Percentiles rank a stretch among this genome's conserved stretches.
phyloP scores from a whole-genome alignment of 2,113 vertebrate genomes.

The Trematomus loennbergii region DNA sequence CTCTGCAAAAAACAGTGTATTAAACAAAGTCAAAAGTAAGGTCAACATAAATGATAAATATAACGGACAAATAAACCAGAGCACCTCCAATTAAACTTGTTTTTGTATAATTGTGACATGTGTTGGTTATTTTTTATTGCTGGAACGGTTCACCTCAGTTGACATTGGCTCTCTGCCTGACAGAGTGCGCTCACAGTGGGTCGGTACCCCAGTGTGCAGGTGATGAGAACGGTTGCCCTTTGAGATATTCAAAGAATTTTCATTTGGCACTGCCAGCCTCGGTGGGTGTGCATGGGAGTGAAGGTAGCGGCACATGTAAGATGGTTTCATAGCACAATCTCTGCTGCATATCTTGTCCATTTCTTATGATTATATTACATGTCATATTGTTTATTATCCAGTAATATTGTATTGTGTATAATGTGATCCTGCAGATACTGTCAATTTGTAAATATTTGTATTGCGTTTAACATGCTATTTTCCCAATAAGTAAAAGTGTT shows the following conservation, averaged over 20 bases:
- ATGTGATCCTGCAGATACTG: background rate
- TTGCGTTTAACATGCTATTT: background rate
- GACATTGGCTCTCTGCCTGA: constrained; percentile 71
- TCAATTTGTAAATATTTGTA: background rate
- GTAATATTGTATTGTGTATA: background rate
- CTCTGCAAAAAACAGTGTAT: background rate
- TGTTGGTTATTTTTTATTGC: constrained; percentile 67
- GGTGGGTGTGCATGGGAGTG: constrained; percentile 54
- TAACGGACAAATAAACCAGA: background rate
- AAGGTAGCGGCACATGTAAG: constrained; percentile 21
- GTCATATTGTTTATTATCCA: background rate
- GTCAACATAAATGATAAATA: background rate
- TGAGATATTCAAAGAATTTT: constrained; percentile 75
- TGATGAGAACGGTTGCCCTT: constrained; percentile 79
- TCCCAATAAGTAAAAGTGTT: background rate
- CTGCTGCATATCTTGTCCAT: constrained; percentile 15
- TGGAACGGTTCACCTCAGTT: constrained; percentile 72
- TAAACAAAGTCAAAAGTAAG: background rate
- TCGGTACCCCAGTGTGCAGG: constrained; percentile 68
- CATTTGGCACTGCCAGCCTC: constrained; percentile 62
- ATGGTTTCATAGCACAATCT: constrained; percentile 24
- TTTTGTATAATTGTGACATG: constrained; percentile 44
- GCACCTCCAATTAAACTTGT: background rate
- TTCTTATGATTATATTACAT: constrained; percentile 14
- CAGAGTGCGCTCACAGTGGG: constrained; percentile 71